A percentile compares a stretch with the other conserved stretches of the same genome.
phyloP scores from a whole-genome alignment of 2,888 invertebrate genomes.

The Noctua fimbriata region DNA sequence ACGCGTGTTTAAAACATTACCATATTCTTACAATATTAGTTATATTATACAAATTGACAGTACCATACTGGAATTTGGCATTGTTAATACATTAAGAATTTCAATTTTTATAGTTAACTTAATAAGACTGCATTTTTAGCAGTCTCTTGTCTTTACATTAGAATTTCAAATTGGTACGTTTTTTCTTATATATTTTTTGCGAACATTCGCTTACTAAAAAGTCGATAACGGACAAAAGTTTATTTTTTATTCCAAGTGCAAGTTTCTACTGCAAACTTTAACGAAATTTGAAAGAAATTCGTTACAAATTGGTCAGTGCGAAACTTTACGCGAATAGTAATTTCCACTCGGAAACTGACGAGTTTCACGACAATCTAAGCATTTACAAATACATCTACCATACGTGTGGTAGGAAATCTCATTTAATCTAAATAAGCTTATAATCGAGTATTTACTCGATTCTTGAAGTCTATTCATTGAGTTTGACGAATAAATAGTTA shows the following conservation, averaged over 20 bases:
- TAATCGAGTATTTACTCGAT: slow-evolving; percentile 15
- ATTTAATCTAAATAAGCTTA: slow-evolving; percentile 32
- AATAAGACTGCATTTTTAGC: slow-evolving; percentile 1
- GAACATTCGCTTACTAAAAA: slow-evolving; percentile 51
- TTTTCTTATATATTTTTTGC: slow-evolving; percentile 34
- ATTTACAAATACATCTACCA: slow-evolving; percentile 46
- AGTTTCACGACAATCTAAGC: slow-evolving; percentile 29
- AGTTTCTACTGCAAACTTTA: slow-evolving; percentile 47
- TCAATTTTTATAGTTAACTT: slow-evolving; percentile 10
- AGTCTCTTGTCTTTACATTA: background rate
- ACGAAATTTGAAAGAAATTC: slow-evolving; percentile 44
- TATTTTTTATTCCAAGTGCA: slow-evolving; percentile 41
- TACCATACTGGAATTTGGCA: slow-evolving; percentile 55
- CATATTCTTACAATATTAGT: slow-evolving; percentile 37
- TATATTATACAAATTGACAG: slow-evolving; percentile 54
- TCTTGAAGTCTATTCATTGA: slow-evolving; percentile 16
- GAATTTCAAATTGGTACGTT: slow-evolving; percentile 40
- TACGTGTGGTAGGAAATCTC: slow-evolving; percentile 21
- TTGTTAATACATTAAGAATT: slow-evolving; percentile 43
- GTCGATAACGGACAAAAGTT: slow-evolving; percentile 45
- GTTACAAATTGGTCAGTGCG: slow-evolving; percentile 57
- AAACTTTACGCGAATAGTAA: slow-evolving; percentile 49
- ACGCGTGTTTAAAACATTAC: slow-evolving; percentile 40
- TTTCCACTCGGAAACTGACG: slow-evolving; percentile 30
- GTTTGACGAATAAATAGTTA: slow-evolving; percentile 15